Base-by-base conservation (phyloP, 2,113 vertebrate genomes). In the Falco punctatus region DNA sequence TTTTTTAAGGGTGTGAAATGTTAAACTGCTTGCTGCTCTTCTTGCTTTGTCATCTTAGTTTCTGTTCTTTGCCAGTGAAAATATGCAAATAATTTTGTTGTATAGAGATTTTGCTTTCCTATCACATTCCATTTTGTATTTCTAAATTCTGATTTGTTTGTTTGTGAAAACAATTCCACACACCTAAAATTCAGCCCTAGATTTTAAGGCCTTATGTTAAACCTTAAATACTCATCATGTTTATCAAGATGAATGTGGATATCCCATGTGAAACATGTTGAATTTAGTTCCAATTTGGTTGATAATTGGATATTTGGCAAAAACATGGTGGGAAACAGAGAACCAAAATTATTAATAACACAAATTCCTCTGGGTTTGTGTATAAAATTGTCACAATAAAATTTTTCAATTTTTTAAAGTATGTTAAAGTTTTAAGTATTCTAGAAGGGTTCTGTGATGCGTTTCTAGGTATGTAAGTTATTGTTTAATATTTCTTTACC, bases 271-370 rank as follows among this genome's bases (percentile, higher is more conserved):
- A 95, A 95, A 96, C 73, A 42, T 88, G 52, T 74, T 88, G 49
- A 93, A 93, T 97, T 97, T 70, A 58, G 55, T 96, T 97, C 75
- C 38, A 83, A 91, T 96, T 95, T 33, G 33, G 40, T 49, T 75
- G 70, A 78, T 89, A 95, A 52, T 46, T 80, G 59, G 40, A 48
- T 94, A 61, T 87, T 89, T 51, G 74, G 30, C 23, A 62, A 91
- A 91, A 95, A 27, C 5, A 0, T 86, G 64, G 38, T 66, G 33
- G 51, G 61, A 73, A 85, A 70, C 32, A 75, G 55, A 85, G 46
- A 94, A 90, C 67, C 27, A 62, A 62, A 73, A 73, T 24, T 1
- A 81, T 85, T 57, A 91, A 72, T 24, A 70, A 12, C 52, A 51
- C 7, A 71, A n/a, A n/a, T 80, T 13, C 24, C 67, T 80, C 54